Conservation (phyloP, 2,888 invertebrate species). For the Hyposoter dolosus region DNA sequence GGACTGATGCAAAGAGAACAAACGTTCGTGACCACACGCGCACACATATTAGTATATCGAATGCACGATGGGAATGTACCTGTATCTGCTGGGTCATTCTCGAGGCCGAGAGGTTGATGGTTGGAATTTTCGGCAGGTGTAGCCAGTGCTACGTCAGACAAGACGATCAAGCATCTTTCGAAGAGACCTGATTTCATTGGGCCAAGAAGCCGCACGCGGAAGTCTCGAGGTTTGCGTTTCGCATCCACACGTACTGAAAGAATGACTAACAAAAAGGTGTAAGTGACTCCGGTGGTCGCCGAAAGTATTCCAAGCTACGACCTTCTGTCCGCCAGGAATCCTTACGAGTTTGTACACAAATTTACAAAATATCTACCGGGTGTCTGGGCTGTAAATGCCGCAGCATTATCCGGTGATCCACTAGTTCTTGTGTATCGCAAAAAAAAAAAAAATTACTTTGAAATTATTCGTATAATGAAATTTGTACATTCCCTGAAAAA, state of each 20-base stretch:
- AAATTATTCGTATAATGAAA: not conserved
- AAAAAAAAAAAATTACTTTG: not conserved
- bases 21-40: not conserved
- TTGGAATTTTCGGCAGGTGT: slow-evolving; percentile 69
- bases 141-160: slow-evolving; percentile 12
- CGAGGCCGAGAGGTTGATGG: slow-evolving; percentile 52
- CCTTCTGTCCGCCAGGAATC: slow-evolving; percentile 2
- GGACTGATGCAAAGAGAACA: slow-evolving; percentile 23
- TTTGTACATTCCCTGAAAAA: not conserved
- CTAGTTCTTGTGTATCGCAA: not conserved
- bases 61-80: not conserved
- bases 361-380: not conserved
- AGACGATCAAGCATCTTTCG: slow-evolving; percentile 17
- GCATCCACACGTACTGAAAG: not conserved
- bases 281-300: not conserved
- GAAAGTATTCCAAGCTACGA: not conserved
- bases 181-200: slow-evolving; percentile 24
- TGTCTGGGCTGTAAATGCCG: not conserved
- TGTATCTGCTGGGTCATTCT: slow-evolving; percentile 43
- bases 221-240: slow-evolving; percentile 34
- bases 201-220: slow-evolving; percentile 50
- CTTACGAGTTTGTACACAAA: slow-evolving; percentile 6
- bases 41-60: not conserved
- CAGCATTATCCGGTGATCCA: not conserved
- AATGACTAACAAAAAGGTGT: not conserved